Percentiles rank a stretch among this genome's conserved stretches.
phyloP scores from a whole-genome alignment of 2,888 invertebrate species.

The Oegoconia quadripuncta region DNA sequence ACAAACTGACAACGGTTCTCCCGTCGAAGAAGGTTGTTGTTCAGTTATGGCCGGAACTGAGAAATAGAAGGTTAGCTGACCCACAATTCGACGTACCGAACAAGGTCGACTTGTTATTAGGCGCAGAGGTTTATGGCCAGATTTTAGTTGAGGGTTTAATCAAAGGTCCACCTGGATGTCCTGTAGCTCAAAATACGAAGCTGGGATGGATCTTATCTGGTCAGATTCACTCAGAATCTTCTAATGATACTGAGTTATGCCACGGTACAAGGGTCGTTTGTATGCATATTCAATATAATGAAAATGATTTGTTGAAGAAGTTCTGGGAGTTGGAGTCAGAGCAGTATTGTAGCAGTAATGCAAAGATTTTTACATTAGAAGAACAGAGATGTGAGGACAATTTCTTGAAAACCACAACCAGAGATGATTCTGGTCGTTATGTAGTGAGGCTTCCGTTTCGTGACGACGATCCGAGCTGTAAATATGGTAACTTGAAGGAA shows the following conservation, averaged over 20 bases:
- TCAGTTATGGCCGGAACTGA: slow-evolving; percentile 13
- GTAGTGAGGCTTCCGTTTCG: slow-evolving; percentile 20
- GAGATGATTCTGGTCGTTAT: slow-evolving; percentile 17
- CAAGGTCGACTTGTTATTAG: slow-evolving; percentile 20
- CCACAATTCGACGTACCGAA: slow-evolving; percentile 15
- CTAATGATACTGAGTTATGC: not conserved
- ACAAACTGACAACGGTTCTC: slow-evolving; percentile 15
- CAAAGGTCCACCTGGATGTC: slow-evolving; percentile 13
- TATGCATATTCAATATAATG: slow-evolving; percentile 4
- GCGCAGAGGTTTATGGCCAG: slow-evolving; percentile 22
- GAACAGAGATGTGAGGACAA: slow-evolving; percentile 19
- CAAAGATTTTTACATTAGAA: slow-evolving; percentile 16
- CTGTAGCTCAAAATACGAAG: slow-evolving; percentile 22
- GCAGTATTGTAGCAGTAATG: slow-evolving; percentile 15
- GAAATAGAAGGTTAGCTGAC: slow-evolving; percentile 17
- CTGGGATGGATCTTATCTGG: slow-evolving; percentile 10
- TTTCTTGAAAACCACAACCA: slow-evolving; percentile 11
- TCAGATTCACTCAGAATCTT: slow-evolving; percentile 3
- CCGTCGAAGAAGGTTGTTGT: slow-evolving; percentile 14
- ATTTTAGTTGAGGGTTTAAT: slow-evolving; percentile 23
- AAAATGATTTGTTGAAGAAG: slow-evolving; percentile 18
- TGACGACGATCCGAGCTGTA: slow-evolving; percentile 6
- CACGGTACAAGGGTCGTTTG: not conserved
- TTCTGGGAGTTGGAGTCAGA: slow-evolving; percentile 25
- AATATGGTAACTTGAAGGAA: slow-evolving; percentile 18